Evolutionary conservation across 2,797 vertebrate genomes (phyloP).

Genomic region (Mareca strepera): DNA sequence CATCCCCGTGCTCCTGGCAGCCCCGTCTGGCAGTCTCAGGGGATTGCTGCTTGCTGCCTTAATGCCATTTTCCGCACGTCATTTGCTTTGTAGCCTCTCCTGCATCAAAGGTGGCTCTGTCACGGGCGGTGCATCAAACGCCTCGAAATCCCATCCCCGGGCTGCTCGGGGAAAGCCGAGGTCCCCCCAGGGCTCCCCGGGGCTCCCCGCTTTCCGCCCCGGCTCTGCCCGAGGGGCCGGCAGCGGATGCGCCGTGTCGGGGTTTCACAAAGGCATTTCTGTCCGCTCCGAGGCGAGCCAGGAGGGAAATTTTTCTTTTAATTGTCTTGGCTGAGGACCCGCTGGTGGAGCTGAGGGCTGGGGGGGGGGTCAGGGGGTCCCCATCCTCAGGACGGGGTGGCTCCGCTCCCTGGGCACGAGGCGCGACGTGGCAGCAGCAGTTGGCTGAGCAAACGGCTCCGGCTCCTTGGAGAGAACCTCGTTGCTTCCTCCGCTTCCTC

Average conservation of each 20-base stretch:
- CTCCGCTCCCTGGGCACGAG: rapidly evolving
- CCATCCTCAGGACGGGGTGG: rapidly evolving
- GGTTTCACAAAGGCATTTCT: not conserved
- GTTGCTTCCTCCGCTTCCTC: not conserved
- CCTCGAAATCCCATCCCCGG: not conserved
- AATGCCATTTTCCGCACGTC: not conserved
- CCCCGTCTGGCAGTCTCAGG: not conserved
- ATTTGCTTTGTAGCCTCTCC: not conserved
- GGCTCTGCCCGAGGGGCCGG: not conserved
- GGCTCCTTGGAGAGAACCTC: not conserved
- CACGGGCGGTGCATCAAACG: not conserved
- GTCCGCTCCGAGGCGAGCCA: no score
- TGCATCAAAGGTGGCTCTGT: not conserved
- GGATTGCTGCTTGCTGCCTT: not conserved
- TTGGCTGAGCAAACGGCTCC: not conserved
- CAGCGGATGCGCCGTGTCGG: rapidly evolving
- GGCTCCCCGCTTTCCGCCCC: not conserved
- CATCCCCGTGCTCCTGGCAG: not conserved
- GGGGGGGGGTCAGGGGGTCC: no score
- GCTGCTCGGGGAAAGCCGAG: not conserved
- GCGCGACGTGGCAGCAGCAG: rapidly evolving
- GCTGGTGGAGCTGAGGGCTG: no score
- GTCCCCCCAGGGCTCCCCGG: not conserved
- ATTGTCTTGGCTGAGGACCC: no score
- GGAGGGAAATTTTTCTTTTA: no score